Evolutionary conservation across 2,113 vertebrate genomes (phyloP).

Genomic region (Hippocampus comes): DNA sequence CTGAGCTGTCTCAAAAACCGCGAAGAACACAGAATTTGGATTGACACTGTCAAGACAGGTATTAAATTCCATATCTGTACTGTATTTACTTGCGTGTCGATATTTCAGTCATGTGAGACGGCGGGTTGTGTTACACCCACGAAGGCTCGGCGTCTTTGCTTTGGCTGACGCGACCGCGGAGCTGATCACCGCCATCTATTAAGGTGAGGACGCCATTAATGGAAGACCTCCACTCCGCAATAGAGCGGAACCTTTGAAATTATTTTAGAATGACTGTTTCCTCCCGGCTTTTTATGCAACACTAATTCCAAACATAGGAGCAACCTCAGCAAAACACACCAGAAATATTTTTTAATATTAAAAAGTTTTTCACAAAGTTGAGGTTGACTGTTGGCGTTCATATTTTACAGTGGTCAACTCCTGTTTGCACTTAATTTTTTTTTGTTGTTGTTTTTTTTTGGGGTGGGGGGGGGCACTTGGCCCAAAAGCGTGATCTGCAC

Average conservation of each 20-base stretch:
- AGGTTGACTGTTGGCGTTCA: not conserved
- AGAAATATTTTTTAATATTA: not conserved
- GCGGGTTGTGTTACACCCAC: not conserved
- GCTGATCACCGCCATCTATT: not conserved
- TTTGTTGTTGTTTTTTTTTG: no score
- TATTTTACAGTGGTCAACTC: no score
- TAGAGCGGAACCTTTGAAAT: no score
- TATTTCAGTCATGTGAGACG: conserved; percentile 4
- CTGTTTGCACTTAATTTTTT: no score
- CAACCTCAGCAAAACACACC: not conserved
- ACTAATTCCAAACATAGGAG: not conserved
- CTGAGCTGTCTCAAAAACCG: not conserved
- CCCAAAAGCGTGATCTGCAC: not conserved
- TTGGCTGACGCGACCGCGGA: conserved; percentile 20
- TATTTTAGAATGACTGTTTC: no score
- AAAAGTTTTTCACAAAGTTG: not conserved
- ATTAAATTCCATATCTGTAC: not conserved
- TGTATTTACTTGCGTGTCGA: conserved; percentile 20
- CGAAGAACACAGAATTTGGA: not conserved
- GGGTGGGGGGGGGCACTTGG: not conserved
- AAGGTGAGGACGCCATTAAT: not conserved
- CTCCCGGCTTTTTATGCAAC: not conserved
- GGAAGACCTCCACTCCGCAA: not conserved
- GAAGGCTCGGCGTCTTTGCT: conserved; percentile 9
- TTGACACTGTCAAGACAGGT: not conserved